A percentile compares a stretch with the other conserved stretches of the same genome.
These are phyloP conservation scores for Kryphioiulus occultus DNA, from an alignment of 2,888 invertebrate species.

Conservation along the genomic window DNA sequence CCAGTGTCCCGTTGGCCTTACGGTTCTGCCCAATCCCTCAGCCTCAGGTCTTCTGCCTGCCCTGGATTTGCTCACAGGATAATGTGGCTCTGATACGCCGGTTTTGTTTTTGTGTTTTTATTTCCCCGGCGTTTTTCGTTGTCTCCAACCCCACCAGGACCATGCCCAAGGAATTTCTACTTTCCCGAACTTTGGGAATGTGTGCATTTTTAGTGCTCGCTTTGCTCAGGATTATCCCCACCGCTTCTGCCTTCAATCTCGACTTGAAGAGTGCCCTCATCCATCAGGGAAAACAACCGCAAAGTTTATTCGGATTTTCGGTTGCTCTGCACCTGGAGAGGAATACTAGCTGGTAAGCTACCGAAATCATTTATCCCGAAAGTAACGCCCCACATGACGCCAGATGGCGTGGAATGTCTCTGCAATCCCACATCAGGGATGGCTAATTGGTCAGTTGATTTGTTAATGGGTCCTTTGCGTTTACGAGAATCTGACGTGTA, in stretches of 20 bases:
- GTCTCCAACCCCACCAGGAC: neutral
- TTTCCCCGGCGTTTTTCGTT: neutral
- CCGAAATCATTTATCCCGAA: neutral
- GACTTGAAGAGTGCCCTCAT: conserved; percentile 43
- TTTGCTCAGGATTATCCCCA: conserved; percentile 45
- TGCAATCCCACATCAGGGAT: neutral
- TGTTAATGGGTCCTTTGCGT: too few relatives aligned
- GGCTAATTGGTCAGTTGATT: neutral
- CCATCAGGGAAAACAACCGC: conserved; percentile 39
- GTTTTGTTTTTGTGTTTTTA: neutral
- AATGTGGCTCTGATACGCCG: conserved; percentile 23
- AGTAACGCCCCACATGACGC: neutral
- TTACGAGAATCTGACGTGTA: too few relatives aligned
- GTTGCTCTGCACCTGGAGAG: conserved; percentile 45
- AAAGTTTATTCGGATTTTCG: conserved; percentile 47
- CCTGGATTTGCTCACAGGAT: conserved; percentile 16
- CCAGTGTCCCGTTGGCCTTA: neutral
- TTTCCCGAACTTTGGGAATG: conserved; percentile 43
- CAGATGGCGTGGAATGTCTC: too few relatives aligned
- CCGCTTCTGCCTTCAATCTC: conserved; percentile 46
- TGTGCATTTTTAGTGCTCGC: conserved; percentile 41
- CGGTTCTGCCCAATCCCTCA: neutral
- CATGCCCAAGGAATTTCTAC: conserved; percentile 38
- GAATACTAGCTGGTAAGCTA: conserved; percentile 44
- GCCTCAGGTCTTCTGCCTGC: neutral